phyloP scores from a whole-genome alignment of 2,888 invertebrate genomes.

The Dione juno region DNA sequence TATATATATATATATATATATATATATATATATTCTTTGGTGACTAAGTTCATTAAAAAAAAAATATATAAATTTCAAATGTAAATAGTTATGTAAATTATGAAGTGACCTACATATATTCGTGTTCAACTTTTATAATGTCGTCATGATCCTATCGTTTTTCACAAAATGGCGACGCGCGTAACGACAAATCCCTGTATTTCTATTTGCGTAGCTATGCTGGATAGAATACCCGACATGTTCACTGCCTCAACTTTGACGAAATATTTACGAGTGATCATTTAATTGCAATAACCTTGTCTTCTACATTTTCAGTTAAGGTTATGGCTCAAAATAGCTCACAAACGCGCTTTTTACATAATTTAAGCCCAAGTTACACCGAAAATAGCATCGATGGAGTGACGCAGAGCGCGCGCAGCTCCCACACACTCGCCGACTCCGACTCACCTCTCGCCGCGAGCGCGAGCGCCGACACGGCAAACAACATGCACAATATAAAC shows the following conservation, averaged over 20 bases:
- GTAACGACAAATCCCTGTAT: constrained; percentile 81
- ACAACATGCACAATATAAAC: constrained; percentile 78
- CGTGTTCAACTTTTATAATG: constrained; percentile 72
- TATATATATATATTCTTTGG: background rate
- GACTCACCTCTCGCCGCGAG: constrained; percentile 78
- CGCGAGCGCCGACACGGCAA: constrained; percentile 73
- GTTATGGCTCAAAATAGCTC: constrained; percentile 80
- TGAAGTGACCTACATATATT: constrained; percentile 63
- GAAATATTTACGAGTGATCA: constrained; percentile 37
- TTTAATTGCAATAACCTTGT: constrained; percentile 58
- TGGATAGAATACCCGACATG: constrained; percentile 55
- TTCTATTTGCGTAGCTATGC: constrained; percentile 82
- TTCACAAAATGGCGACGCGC: constrained; percentile 84
- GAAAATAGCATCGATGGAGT: constrained; percentile 78
- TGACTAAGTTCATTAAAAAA: too few relatives aligned
- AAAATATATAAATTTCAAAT: constrained; percentile 19
- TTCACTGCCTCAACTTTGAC: constrained; percentile 45
- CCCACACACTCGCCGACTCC: constrained; percentile 48
- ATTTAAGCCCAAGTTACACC: constrained; percentile 82
- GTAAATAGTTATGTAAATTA: constrained; percentile 47
- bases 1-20: background rate
- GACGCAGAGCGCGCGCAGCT: constrained; percentile 71
- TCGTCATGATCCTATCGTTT: constrained; percentile 81
- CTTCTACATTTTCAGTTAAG: constrained; percentile 71
- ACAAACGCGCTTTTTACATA: constrained; percentile 83